A percentile compares a stretch with the other conserved stretches of the same genome.
Evolutionary conservation across 2,888 invertebrate species (phyloP).

Genomic region (Drosophila acutilabella): DNA sequence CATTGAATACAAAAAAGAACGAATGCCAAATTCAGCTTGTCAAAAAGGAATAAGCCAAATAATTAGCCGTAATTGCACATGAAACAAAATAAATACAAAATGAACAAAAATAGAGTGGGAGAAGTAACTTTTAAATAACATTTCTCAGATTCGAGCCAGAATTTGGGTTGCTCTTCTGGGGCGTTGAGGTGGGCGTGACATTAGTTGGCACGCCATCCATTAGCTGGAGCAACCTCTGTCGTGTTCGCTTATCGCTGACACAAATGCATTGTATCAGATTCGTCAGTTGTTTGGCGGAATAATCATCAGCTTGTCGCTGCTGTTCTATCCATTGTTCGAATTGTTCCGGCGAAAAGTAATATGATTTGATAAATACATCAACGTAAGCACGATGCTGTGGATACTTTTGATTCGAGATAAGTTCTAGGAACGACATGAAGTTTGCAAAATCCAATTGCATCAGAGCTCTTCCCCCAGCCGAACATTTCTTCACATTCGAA

Average conservation of each 20-base stretch:
- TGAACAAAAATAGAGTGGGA: slow-evolving; percentile 16
- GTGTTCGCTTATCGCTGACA: slow-evolving; percentile 94
- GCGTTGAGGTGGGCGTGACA: slow-evolving; percentile 69
- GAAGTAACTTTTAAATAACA: slow-evolving; percentile 48
- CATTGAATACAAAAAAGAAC: slow-evolving; percentile 34
- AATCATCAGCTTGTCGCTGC: slow-evolving; percentile 94
- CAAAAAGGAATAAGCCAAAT: slow-evolving; percentile 41
- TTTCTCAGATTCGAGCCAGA: slow-evolving; percentile 66
- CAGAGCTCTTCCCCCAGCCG: slow-evolving; percentile 97
- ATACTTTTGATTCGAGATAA: slow-evolving; percentile 92
- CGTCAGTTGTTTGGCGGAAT: slow-evolving; percentile 94
- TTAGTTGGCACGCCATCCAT: slow-evolving; percentile 86
- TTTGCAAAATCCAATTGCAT: slow-evolving; percentile 99
- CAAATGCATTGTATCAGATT: slow-evolving; percentile 94
- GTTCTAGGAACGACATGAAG: slow-evolving; percentile 95
- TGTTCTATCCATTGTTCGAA: slow-evolving; percentile 95
- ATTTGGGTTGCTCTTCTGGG: slow-evolving; percentile 46
- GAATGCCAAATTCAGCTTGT: slow-evolving; percentile 47
- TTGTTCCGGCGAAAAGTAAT: slow-evolving; percentile 94
- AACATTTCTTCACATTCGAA: slow-evolving; percentile 96
- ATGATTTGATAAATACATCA: slow-evolving; percentile 98
- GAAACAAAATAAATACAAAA: slow-evolving; percentile 36
- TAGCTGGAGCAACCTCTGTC: slow-evolving; percentile 90
- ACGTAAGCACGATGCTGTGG: slow-evolving; percentile 95
- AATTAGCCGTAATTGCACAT: slow-evolving; percentile 17